Conservation (phyloP, 2,113 vertebrate genomes). For the Gobiocypris rarus region DNA sequence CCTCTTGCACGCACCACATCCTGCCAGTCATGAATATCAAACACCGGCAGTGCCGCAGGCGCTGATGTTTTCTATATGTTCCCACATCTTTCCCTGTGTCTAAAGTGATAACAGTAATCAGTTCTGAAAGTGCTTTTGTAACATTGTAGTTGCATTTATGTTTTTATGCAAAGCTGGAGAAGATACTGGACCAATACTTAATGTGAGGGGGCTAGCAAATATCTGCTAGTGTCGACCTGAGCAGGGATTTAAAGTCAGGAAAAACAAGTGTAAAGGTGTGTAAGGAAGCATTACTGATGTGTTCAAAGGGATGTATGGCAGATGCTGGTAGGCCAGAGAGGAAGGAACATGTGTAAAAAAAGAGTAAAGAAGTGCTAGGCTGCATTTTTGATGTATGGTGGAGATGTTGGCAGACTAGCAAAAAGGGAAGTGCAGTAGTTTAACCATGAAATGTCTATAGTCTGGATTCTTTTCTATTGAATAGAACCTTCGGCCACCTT, state of each 20-base stretch:
- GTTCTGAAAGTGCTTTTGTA: neutral
- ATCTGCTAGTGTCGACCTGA: neutral
- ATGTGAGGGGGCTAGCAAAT: neutral
- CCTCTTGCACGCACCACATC: neutral
- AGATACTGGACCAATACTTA: neutral
- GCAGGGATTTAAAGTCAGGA: neutral
- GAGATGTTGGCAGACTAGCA: neutral
- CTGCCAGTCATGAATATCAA: slow-evolving; percentile 29
- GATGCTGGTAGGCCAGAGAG: neutral
- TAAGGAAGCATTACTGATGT: neutral
- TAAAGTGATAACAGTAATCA: slow-evolving; percentile 9
- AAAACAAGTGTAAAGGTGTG: neutral
- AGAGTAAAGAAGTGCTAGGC: neutral
- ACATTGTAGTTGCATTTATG: neutral
- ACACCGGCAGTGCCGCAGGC: neutral
- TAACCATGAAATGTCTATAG: neutral
- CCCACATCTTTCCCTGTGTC: neutral
- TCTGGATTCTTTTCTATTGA: neutral
- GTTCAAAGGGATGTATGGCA: neutral
- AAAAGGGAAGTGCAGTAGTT: neutral
- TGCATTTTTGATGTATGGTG: neutral
- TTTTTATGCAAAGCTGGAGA: neutral
- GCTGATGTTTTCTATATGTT: slow-evolving; percentile 12
- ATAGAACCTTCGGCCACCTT: too few species aligned
- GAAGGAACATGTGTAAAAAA: neutral